A percentile compares a stretch with the other conserved stretches of the same genome.
These are phyloP conservation scores for Cherax quadricarinatus DNA, from an alignment of 1,140 invertebrate genomes.

Conservation along the genomic window DNA sequence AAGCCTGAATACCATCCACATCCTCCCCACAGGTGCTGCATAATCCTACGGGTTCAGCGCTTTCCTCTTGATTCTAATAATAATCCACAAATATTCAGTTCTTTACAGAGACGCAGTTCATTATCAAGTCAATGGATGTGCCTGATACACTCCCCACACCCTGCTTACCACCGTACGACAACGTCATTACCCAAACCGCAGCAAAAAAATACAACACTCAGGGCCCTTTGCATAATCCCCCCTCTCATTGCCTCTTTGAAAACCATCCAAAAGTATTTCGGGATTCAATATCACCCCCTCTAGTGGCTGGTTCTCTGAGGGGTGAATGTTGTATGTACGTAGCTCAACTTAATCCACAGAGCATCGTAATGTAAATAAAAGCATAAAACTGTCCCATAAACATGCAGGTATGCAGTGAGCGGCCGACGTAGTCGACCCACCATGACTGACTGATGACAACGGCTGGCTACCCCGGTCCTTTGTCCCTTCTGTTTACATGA, in stretches of 20 bases:
- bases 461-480: neutral
- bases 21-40: too few species aligned
- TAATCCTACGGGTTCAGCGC: too few species aligned
- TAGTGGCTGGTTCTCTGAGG: neutral
- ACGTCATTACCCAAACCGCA: neutral
- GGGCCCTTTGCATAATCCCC: neutral
- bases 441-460: neutral
- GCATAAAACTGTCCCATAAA: neutral
- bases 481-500: neutral
- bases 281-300: neutral
- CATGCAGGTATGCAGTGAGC: neutral
- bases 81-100: too few species aligned
- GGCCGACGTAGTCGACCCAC: neutral
- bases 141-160: neutral
- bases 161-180: neutral
- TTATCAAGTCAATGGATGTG: neutral
- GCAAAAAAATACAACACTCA: neutral
- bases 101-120: too few species aligned
- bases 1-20: too few species aligned
- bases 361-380: slow-evolving; percentile 17
- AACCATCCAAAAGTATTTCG: neutral
- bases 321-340: neutral
- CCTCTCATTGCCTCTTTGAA: neutral
- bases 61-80: too few species aligned
- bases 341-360: slow-evolving; percentile 7